phyloP scores from a whole-genome alignment of 2,888 invertebrate genomes.

The Drosophila pseudotalamancana region DNA sequence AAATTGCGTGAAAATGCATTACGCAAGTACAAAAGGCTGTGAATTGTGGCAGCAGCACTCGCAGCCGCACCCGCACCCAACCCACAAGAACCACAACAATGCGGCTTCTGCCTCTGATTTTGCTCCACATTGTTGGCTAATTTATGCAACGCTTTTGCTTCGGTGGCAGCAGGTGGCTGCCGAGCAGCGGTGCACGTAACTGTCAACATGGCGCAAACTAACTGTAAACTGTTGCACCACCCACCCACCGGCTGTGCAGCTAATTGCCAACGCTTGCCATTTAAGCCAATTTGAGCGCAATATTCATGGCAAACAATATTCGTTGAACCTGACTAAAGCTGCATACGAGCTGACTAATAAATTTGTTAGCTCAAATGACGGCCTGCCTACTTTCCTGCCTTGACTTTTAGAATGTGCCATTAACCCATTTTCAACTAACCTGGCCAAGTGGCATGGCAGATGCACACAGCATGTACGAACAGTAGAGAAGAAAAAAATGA shows the following conservation, averaged over 20 bases:
- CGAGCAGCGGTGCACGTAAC: conserved; percentile 67
- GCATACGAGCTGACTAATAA: conserved; percentile 63
- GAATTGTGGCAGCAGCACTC: conserved; percentile 66
- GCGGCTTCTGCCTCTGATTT: conserved; percentile 30
- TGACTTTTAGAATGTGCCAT: conserved; percentile 74
- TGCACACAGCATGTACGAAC: conserved; percentile 43
- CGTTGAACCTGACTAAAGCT: conserved; percentile 11
- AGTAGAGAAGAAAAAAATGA: conserved; percentile 12
- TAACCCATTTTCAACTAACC: conserved; percentile 66
- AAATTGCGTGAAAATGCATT: conserved; percentile 78
- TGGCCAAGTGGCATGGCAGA: conserved; percentile 32
- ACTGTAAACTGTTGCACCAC: conserved; percentile 70
- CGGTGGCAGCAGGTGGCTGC: conserved; percentile 51
- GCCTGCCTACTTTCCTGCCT: conserved; percentile 57
- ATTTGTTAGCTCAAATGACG: conserved; percentile 67
- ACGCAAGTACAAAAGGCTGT: conserved; percentile 77
- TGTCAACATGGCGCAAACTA: conserved; percentile 75
- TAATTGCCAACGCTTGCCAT: conserved; percentile 73
- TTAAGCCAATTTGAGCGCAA: conserved; percentile 70
- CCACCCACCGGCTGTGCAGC: conserved; percentile 66
- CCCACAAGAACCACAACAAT: conserved; percentile 35
- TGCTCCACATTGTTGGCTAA: conserved; percentile 72
- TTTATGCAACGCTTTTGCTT: conserved; percentile 67
- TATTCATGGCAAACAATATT: conserved; percentile 43
- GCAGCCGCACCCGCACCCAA: conserved; percentile 4